A percentile compares a stretch with the other conserved stretches of the same genome.
These are phyloP conservation scores for Morelia viridis DNA, from an alignment of 2,797 vertebrate genomes.

Conservation along the genomic window DNA sequence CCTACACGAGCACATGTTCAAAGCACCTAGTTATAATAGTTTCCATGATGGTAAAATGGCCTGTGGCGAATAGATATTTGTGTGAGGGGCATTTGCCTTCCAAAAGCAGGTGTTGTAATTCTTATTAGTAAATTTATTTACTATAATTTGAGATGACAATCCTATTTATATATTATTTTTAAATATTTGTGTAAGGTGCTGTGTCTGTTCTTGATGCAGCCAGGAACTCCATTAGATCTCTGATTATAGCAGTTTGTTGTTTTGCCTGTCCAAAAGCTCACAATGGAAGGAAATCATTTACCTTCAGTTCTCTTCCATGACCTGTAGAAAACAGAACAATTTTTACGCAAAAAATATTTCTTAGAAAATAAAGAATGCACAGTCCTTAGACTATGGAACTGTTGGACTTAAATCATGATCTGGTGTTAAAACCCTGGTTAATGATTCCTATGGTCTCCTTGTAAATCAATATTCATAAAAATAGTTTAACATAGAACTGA, in stretches of 20 bases:
- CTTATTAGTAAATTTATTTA: not conserved
- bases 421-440: not conserved
- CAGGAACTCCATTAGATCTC: not conserved
- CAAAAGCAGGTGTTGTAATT: not conserved
- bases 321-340: fast-evolving
- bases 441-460: not conserved
- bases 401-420: not conserved
- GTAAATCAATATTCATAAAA: not conserved
- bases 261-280: not conserved
- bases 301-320: conserved; percentile 52
- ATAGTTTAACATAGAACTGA: not conserved
- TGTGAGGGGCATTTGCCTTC: not conserved
- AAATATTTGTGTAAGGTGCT: not conserved
- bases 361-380: not conserved
- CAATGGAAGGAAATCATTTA: conserved; percentile 34
- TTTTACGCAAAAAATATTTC: not conserved
- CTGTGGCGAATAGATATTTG: not conserved
- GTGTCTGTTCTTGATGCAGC: not conserved
- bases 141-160: not conserved
- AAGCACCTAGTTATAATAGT: too few species aligned
- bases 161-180: not conserved
- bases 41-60: not conserved
- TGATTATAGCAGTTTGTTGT: not conserved
- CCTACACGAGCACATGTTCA: too few species aligned
- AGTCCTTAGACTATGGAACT: not conserved